Base-by-base conservation (phyloP, 2,888 invertebrate genomes). In the Apotomis betuletana region DNA sequence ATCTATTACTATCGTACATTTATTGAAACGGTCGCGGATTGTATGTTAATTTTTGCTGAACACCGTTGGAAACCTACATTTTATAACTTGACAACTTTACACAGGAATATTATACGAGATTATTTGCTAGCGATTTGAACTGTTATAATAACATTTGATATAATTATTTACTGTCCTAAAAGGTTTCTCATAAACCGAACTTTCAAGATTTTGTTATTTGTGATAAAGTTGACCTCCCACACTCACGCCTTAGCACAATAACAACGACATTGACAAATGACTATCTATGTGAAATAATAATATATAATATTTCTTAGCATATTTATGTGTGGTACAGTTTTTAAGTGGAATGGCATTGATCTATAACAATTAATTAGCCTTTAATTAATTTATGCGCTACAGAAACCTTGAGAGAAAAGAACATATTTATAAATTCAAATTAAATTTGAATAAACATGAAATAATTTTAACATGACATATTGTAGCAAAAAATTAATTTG, bases 31-130 rank as follows among this genome's bases (percentile, higher is more conserved):
- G 62, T 57, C 71, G 64, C 78, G 81, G 83, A 85, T 85, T 85
- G 85, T 85, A 85, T 84, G 85, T 77, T 83, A 85, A 86, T 86
- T 78, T 78, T 75, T 78, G 77, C 75, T 75, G 74, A 65, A 71
- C 71, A 73, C 76, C 70, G 74, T 70, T 70, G 75, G 71, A 59
- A 74, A 77, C 77, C 78, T 74, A 78, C 76, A 79, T 80, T 73
- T 77, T 75, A 73, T 61, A 69, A 59, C 63, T 59, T 74, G 58
- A 67, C 69, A 67, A 71, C 61, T 71, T 71, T 61, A 71, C 55
- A 58, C 62, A 49, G 36, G 44, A 57, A 15, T 15, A 44, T 46
- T 13, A 12, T 46, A 44, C 15, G 5, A 12, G 65, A 55, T 4
- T 63, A 52, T 52, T 27, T 27, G 27, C 27, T 27, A 27, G 27